These are phyloP conservation scores for Tauraco erythrolophus DNA, from an alignment of 2,113 vertebrate genomes.

Conservation along the genomic window DNA sequence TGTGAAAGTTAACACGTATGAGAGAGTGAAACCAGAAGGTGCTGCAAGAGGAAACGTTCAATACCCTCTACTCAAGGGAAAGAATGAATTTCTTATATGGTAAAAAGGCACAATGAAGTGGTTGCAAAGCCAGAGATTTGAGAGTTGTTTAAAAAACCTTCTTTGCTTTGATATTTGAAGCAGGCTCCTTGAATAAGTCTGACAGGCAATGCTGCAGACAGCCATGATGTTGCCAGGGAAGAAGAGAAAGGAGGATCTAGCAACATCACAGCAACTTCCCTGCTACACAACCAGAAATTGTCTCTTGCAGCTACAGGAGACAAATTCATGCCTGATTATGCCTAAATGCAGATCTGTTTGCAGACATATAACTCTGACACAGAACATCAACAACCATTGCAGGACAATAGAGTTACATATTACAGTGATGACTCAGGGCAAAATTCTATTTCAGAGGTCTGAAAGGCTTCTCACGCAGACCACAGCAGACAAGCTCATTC, in stretches of 20 bases:
- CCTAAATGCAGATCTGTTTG: background rate
- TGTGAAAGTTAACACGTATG: background rate
- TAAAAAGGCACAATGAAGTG: background rate
- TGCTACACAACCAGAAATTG: background rate
- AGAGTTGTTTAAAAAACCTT: background rate
- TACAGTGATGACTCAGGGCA: background rate
- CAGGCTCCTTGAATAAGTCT: background rate
- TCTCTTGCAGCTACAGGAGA: background rate
- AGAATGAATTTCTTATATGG: background rate
- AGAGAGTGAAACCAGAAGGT: constrained; percentile 12
- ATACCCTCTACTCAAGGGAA: background rate
- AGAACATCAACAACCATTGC: background rate
- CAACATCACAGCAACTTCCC: background rate
- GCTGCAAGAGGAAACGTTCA: background rate
- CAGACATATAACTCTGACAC: background rate
- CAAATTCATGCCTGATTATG: background rate
- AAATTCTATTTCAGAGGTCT: background rate
- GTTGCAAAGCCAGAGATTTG: background rate
- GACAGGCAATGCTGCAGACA: background rate
- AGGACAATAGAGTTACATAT: background rate
- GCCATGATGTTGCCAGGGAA: background rate
- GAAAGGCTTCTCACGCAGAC: background rate
- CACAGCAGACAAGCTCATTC: background rate
- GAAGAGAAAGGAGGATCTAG: background rate
- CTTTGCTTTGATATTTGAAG: background rate